Evolutionary conservation across 2,113 vertebrate species (phyloP).

Genomic region (Phaetusa simplex): DNA sequence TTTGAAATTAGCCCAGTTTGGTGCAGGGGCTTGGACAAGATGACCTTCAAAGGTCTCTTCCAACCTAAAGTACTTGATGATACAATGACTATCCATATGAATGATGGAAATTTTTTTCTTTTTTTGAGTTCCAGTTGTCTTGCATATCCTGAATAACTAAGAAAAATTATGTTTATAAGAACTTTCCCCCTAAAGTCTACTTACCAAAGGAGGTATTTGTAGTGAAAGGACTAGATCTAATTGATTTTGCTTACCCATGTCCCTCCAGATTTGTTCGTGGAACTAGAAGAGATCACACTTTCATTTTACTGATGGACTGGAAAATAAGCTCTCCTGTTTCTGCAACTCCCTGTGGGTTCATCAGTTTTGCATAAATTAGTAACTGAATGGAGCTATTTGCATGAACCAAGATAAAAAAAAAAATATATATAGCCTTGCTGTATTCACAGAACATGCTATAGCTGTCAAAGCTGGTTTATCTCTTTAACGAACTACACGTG

Average conservation of each 20-base stretch:
- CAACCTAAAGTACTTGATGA: neutral
- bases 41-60: neutral
- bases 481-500: neutral
- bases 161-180: neutral
- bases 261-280: neutral
- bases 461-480: neutral
- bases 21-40: neutral
- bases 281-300: neutral
- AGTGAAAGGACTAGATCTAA: neutral
- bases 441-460: neutral
- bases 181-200: neutral
- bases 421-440: neutral
- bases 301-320: slow-evolving; percentile 4
- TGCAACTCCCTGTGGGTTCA: neutral
- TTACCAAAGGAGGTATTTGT: neutral
- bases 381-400: slow-evolving; percentile 2
- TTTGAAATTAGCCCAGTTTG: neutral
- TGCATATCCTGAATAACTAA: neutral
- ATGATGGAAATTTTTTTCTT: neutral
- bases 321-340: slow-evolving; percentile 21
- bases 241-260: neutral
- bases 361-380: slow-evolving; percentile 48
- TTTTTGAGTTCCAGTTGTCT: neutral
- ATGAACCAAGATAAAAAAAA: neutral
- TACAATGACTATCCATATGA: neutral